A percentile compares a stretch with the other conserved stretches of the same genome.
Conservation (phyloP, 2,113 vertebrate species). For the Rhegmatorhina hoffmannsi region DNA sequence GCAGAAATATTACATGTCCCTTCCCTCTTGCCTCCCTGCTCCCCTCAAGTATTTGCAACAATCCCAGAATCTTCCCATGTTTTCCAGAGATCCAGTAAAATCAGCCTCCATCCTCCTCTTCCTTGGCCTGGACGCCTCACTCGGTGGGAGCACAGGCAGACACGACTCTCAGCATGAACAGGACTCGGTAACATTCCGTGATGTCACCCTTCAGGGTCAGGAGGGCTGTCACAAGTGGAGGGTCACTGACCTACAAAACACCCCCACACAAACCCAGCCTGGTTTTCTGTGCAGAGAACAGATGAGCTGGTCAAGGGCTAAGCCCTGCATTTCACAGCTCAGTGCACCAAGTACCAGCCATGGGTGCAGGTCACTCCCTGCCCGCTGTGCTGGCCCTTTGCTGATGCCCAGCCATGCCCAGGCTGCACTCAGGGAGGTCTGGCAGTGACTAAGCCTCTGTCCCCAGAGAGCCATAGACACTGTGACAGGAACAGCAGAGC, state of each 20-base stretch:
- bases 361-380: neutral
- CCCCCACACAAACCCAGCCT: neutral
- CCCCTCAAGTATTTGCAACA: neutral
- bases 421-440: neutral
- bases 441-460: neutral
- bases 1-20: neutral
- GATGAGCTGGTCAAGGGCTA: neutral
- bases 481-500: neutral
- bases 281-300: neutral
- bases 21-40: neutral
- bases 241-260: slow-evolving; percentile 77
- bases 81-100: neutral
- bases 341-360: neutral
- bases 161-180: slow-evolving; percentile 67
- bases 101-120: neutral
- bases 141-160: neutral
- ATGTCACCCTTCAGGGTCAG: slow-evolving; percentile 82
- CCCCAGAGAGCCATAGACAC: neutral
- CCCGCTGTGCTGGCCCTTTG: neutral
- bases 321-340: neutral
- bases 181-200: slow-evolving; percentile 77
- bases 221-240: slow-evolving; percentile 71
- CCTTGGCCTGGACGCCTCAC: neutral
- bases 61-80: neutral
- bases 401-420: neutral